A percentile compares a stretch with the other conserved stretches of the same genome.
These are phyloP conservation scores for Cryptoleucopteryx plumbea DNA, from an alignment of 2,113 vertebrate genomes.

Conservation along the genomic window DNA sequence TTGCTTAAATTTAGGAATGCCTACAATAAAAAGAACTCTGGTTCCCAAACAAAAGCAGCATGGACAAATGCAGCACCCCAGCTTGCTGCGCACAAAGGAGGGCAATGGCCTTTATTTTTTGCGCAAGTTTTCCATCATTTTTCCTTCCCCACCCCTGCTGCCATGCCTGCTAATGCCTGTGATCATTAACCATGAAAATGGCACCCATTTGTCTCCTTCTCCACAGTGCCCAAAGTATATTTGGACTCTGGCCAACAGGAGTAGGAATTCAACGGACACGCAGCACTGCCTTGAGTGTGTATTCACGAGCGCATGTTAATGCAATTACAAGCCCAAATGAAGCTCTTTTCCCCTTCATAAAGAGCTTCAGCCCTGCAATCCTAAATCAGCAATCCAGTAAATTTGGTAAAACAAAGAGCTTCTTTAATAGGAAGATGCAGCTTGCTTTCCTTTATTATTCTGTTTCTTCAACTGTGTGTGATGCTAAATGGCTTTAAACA, in stretches of 20 bases:
- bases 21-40: not conserved
- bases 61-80: not conserved
- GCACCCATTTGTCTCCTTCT: slow-evolving; percentile 31
- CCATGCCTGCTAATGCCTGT: not conserved
- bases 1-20: not conserved
- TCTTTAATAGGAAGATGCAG: not conserved
- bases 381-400: slow-evolving; percentile 23
- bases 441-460: not conserved
- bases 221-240: not conserved
- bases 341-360: not conserved
- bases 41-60: not conserved
- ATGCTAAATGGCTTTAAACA: slow-evolving; percentile 58
- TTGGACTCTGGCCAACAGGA: not conserved
- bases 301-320: slow-evolving; percentile 1
- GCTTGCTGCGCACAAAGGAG: not conserved
- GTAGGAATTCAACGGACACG: not conserved
- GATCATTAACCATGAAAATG: slow-evolving; percentile 14
- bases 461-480: not conserved
- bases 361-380: not conserved
- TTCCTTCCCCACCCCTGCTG: not conserved
- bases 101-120: not conserved
- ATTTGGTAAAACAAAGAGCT: not conserved
- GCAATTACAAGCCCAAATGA: slow-evolving; percentile 36
- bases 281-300: not conserved
- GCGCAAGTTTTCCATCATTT: not conserved